Conservation (phyloP, 1,140 invertebrate genomes). For the Drosophila takahashii region DNA sequence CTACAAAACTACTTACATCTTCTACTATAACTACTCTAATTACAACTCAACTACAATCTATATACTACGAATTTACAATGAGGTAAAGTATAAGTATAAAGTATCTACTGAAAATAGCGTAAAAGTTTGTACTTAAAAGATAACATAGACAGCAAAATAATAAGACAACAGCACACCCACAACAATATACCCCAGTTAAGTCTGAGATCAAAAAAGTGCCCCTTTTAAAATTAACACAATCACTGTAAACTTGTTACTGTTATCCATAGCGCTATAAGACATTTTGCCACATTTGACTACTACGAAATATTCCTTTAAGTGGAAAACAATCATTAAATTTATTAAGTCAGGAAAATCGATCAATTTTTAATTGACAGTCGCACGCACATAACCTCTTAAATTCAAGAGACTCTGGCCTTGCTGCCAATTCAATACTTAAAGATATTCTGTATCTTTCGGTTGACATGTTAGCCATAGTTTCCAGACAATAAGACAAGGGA, state of each 20-base stretch:
- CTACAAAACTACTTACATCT: constrained; percentile 82
- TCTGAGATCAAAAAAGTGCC: constrained; percentile 46
- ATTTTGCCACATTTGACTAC: constrained; percentile 73
- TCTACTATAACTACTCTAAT: constrained; percentile 79
- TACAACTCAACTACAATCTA: constrained; percentile 74
- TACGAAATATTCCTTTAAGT: constrained; percentile 10
- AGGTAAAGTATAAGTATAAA: constrained; percentile 83
- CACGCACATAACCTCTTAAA: constrained; percentile 25
- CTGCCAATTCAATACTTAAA: neutral
- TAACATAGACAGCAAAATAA: neutral
- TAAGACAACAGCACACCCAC: constrained; percentile 8
- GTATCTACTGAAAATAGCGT: constrained; percentile 52
- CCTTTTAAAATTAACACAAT: constrained; percentile 18
- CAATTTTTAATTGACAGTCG: constrained; percentile 59
- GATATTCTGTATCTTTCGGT: neutral
- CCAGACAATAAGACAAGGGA: neutral
- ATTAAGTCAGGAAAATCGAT: constrained; percentile 26
- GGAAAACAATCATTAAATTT: neutral
- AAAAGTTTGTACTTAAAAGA: constrained; percentile 19
- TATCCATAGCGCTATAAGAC: constrained; percentile 57
- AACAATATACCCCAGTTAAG: constrained; percentile 40
- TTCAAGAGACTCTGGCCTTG: no score
- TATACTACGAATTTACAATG: constrained; percentile 84
- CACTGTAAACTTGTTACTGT: neutral
- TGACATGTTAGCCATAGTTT: neutral